phyloP scores from a whole-genome alignment of 2,888 invertebrate genomes.

The Gari tellinella region DNA sequence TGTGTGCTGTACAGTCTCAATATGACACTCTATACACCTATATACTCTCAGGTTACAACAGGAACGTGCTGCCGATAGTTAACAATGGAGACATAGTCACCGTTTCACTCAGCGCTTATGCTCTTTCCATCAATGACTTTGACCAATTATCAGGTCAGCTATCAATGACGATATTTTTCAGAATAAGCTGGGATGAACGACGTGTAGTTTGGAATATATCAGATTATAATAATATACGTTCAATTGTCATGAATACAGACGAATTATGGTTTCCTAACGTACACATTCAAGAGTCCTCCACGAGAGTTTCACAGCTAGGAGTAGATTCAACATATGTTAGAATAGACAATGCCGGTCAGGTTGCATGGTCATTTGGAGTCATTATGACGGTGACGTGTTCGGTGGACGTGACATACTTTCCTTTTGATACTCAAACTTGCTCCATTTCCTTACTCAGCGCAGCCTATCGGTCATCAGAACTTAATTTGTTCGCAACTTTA shows the following conservation, averaged over 20 bases:
- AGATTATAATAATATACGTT: not conserved
- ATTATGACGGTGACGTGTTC: constrained; percentile 8
- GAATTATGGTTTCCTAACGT: constrained; percentile 18
- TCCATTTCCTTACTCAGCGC: constrained; percentile 3
- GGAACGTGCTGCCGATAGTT: constrained; percentile 3
- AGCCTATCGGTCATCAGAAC: not conserved
- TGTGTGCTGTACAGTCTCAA: too few species aligned
- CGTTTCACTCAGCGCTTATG: not conserved
- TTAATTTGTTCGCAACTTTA: not conserved
- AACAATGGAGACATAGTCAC: not conserved
- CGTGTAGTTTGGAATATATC: constrained; percentile 15
- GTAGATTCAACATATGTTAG: not conserved
- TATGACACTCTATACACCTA: constrained; percentile 3
- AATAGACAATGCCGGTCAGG: not conserved
- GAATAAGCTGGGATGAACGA: constrained; percentile 13
- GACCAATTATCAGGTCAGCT: constrained; percentile 29
- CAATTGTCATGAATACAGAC: not conserved
- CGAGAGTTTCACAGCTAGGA: not conserved
- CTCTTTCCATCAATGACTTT: constrained; percentile 16
- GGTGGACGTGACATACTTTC: constrained; percentile 17
- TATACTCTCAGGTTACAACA: constrained; percentile 26
- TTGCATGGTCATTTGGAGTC: constrained; percentile 6
- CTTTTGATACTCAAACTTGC: constrained; percentile 17
- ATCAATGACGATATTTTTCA: constrained; percentile 3
- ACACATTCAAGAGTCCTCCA: constrained; percentile 8